phyloP scores from a whole-genome alignment of 2,113 vertebrate genomes.

The Vidua macroura region DNA sequence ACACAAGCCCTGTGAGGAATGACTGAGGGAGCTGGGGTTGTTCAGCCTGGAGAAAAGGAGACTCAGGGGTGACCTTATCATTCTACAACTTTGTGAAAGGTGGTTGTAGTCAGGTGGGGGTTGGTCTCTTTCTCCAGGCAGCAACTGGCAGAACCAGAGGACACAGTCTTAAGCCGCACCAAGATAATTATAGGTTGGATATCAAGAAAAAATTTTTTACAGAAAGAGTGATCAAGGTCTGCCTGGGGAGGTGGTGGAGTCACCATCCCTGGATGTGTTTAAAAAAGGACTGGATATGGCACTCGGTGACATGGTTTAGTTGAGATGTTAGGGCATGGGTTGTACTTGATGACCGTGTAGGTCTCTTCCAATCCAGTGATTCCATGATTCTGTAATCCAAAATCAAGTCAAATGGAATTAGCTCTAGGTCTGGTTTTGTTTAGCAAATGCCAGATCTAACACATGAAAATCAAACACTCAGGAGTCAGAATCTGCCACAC shows the following conservation, averaged over 20 bases:
- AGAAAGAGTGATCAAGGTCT: too few relatives aligned
- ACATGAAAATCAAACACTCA: neutral
- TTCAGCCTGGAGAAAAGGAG: neutral
- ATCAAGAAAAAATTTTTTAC: neutral
- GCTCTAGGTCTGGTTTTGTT: neutral
- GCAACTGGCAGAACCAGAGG: neutral
- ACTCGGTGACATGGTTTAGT: too few relatives aligned
- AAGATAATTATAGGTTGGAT: neutral
- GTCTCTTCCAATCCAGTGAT: too few relatives aligned
- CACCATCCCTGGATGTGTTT: too few relatives aligned
- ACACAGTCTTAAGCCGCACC: accelerated
- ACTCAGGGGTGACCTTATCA: neutral
- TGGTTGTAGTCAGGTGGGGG: neutral
- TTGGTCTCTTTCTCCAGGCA: neutral
- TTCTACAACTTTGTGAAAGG: neutral
- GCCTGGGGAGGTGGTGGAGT: too few relatives aligned
- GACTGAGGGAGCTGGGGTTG: neutral
- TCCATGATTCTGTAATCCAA: neutral
- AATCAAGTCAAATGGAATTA: neutral
- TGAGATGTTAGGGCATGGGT: too few relatives aligned
- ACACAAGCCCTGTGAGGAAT: neutral
- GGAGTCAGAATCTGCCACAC: neutral
- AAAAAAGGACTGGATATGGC: too few relatives aligned
- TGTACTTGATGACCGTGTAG: too few relatives aligned
- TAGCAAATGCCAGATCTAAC: neutral